A percentile compares a stretch with the other conserved stretches of the same genome.
Evolutionary conservation across 2,113 vertebrate species (phyloP).

Genomic region (Phrynocephalus versicolor): DNA sequence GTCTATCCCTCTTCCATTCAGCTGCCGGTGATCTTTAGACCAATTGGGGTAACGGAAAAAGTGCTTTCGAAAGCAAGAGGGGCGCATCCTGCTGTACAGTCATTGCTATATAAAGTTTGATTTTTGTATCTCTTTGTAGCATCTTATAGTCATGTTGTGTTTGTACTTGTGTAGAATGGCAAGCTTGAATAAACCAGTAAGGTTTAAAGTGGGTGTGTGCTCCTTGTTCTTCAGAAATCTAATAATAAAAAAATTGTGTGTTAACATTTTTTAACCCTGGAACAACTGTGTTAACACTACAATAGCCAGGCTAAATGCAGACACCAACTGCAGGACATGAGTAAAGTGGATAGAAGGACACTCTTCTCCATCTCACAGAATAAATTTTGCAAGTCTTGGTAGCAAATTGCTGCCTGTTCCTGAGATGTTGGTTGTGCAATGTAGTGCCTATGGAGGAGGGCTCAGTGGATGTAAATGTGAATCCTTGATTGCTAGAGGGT

Average conservation of each 20-base stretch:
- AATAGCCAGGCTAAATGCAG: too few species aligned
- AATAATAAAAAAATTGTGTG: too few species aligned
- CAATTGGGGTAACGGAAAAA: constrained; percentile 27
- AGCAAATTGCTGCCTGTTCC: too few species aligned
- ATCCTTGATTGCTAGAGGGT: too few species aligned
- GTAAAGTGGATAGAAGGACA: too few species aligned
- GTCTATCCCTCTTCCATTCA: not conserved
- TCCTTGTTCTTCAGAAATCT: not conserved
- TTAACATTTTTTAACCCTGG: not conserved
- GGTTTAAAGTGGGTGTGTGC: constrained; percentile 16
- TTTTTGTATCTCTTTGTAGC: constrained; percentile 70
- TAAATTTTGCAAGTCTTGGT: too few species aligned
- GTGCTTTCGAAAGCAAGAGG: not conserved
- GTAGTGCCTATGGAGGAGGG: too few species aligned
- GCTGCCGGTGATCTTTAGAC: not conserved
- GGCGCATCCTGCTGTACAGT: constrained; percentile 72
- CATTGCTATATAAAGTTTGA: constrained; percentile 59
- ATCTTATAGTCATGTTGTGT: constrained; percentile 67
- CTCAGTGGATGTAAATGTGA: too few species aligned
- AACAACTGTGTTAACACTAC: not conserved
- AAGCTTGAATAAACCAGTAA: constrained; percentile 72
- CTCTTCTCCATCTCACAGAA: too few species aligned
- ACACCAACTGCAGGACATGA: too few species aligned
- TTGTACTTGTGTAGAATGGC: constrained; percentile 71
- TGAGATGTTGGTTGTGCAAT: too few species aligned